phyloP scores from a whole-genome alignment of 2,113 vertebrate genomes.

The Cariama cristata region DNA sequence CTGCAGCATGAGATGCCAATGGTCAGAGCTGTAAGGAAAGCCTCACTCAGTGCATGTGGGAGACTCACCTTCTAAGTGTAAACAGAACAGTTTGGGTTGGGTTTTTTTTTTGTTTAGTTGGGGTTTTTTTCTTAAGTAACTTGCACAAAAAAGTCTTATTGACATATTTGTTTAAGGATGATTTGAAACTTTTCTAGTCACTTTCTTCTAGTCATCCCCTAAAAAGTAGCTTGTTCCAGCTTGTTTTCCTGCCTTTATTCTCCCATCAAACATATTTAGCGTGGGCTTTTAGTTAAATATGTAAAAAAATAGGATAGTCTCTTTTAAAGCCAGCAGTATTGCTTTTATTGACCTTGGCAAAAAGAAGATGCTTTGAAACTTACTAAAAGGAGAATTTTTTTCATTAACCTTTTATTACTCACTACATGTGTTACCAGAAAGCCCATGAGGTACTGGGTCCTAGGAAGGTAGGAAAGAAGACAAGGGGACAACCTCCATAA shows the following conservation, averaged over 20 bases:
- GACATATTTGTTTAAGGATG: background rate
- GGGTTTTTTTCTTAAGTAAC: background rate
- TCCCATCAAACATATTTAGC: background rate
- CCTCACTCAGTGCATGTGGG: accelerated
- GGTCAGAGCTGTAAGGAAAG: background rate
- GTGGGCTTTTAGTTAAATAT: background rate
- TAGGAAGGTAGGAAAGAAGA: background rate
- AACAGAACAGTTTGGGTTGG: background rate
- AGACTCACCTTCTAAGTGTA: background rate
- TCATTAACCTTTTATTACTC: background rate
- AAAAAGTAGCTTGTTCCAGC: background rate
- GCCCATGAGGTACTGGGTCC: background rate
- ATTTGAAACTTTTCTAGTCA: background rate
- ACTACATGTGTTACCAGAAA: background rate
- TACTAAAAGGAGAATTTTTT: background rate
- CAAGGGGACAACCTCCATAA: background rate
- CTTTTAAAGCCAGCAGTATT: background rate
- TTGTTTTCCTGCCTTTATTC: background rate
- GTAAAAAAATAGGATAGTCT: background rate
- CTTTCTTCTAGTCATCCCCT: background rate
- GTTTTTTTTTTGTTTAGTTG: background rate
- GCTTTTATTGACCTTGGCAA: background rate
- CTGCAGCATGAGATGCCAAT: background rate
- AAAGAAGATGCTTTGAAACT: background rate
- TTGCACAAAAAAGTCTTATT: background rate